Base-by-base conservation (phyloP, 2,113 vertebrate genomes). In the Callipepla californica region DNA sequence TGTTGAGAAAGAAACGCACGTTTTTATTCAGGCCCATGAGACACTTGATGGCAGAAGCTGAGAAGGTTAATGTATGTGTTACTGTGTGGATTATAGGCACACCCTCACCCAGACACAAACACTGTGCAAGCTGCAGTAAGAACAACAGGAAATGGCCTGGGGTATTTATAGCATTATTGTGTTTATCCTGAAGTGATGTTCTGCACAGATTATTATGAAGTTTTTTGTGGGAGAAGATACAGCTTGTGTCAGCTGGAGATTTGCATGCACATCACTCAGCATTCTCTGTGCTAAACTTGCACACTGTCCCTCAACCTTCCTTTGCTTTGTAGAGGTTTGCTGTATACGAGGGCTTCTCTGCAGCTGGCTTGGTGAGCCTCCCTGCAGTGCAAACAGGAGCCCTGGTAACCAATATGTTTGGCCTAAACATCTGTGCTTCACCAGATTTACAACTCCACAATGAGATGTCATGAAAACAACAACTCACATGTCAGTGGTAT, bases 61-160 rank as follows among this genome's bases (percentile, higher is more conserved):
- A 84, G 87, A 63, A 42, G n/a, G 88, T 90, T 90, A 86, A 85
- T 47, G 18, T 80, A 82, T 95, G 93, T 95, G 96, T 92, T 92
- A 85, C 79, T 40, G 5, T 82, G 96, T 42, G 95, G 95, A 93
- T 87, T 80, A 78, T 18, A 94, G 98, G 95, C 97, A 96, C 96
- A 97, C 96, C 96, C 97, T 97, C 92, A 72, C 83, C 69, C 97
- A 96, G 93, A 95, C 96, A 58, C 95, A 69, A 87, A 84, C 87
- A 72, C 95, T 81, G 84, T 62, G 92, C 92, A 94, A 96, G 96
- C 97, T 96, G 93, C 92, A 94, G 77, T 90, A 82, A 97, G 91
- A 97, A 97, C 95, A 97, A 97, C 98, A 98, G 98, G 97, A 98
- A 98, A 97, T 58, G 95, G 97, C 96, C 94, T 6, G 25, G 88